A percentile compares a stretch with the other conserved stretches of the same genome.
phyloP scores from a whole-genome alignment of 2,113 vertebrate genomes.

The Antechinus flavipes region DNA sequence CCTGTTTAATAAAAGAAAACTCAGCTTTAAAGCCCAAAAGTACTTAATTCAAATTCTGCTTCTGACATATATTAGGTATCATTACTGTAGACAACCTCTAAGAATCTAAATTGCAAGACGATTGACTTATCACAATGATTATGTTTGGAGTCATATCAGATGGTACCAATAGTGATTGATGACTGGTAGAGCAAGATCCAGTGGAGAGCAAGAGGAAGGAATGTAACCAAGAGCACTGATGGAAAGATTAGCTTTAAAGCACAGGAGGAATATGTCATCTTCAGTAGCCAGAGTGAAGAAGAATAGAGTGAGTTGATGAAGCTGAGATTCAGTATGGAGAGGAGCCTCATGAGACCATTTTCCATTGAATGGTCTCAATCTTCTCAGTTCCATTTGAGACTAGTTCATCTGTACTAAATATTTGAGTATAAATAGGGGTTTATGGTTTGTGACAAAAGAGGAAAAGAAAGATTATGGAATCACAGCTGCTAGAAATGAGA shows the following conservation, averaged over 20 bases:
- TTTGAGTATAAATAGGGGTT: not conserved
- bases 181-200: not conserved
- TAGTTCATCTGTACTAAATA: not conserved
- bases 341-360: not conserved
- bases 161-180: not conserved
- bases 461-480: not conserved
- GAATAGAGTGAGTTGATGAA: not conserved
- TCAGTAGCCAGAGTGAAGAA: not conserved
- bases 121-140: not conserved
- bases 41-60: not conserved
- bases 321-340: not conserved
- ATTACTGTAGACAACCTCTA: not conserved
- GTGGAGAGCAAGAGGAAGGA: not conserved
- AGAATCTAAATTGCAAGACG: not conserved
- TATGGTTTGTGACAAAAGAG: not conserved
- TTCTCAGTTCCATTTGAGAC: not conserved
- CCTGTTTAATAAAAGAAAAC: not conserved
- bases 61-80: not conserved
- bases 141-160: not conserved
- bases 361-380: not conserved
- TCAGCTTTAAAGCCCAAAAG: not conserved
- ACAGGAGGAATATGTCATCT: not conserved
- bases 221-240: not conserved
- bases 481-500: not conserved
- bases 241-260: not conserved